phyloP scores from a whole-genome alignment of 2,888 invertebrate genomes.

The Congeria kusceri region DNA sequence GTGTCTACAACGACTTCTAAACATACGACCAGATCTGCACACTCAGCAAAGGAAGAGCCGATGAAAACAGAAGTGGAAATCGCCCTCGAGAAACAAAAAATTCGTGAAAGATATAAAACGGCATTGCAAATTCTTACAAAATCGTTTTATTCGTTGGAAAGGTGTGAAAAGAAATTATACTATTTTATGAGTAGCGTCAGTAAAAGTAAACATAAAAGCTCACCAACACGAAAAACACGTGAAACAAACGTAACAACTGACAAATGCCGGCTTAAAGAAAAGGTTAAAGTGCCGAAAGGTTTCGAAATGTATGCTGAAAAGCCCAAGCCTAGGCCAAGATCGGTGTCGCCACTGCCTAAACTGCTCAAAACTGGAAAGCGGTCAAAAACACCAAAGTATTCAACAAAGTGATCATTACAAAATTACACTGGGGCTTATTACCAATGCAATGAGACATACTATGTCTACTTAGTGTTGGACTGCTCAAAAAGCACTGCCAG shows the following conservation, averaged over 20 bases:
- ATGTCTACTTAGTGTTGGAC: too few species aligned
- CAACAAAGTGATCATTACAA: neutral
- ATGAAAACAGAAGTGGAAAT: too few species aligned
- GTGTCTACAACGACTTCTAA: too few species aligned
- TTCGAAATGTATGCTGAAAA: too few species aligned
- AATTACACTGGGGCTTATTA: neutral
- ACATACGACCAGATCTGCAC: too few species aligned
- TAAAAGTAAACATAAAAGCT: neutral
- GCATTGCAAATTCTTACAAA: neutral
- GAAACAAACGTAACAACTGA: neutral
- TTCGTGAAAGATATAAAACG: slow-evolving; percentile 1
- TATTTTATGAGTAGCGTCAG: neutral
- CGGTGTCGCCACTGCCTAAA: too few species aligned
- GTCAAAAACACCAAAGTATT: neutral
- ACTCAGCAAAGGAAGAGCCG: too few species aligned
- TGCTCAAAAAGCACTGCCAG: too few species aligned
- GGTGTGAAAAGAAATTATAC: neutral
- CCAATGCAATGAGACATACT: too few species aligned
- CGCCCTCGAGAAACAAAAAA: neutral
- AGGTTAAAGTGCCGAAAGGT: neutral
- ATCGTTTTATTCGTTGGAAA: neutral
- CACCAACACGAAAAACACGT: neutral
- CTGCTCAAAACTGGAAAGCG: neutral
- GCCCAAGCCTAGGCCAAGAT: too few species aligned
- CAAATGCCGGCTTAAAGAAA: neutral